Evolutionary conservation across 2,113 vertebrate genomes (phyloP).

Genomic region (Bagarius yarrelli): DNA sequence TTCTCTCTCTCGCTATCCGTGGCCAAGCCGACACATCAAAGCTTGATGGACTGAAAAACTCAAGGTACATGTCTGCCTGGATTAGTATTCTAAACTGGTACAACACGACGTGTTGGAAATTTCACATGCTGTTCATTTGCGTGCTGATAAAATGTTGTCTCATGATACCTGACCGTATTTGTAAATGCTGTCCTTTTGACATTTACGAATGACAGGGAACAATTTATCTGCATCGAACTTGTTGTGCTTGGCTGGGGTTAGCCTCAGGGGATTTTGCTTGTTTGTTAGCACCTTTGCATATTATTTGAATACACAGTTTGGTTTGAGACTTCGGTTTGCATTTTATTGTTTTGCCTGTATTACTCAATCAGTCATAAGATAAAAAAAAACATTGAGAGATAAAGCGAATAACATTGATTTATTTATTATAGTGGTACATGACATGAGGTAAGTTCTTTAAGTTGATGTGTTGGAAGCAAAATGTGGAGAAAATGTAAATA

Average conservation of each 20-base stretch:
- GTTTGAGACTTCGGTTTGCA: slow-evolving; percentile 19
- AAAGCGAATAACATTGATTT: neutral
- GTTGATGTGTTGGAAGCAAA: no score
- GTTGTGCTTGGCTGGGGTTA: slow-evolving; percentile 7
- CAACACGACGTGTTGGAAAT: slow-evolving; percentile 56
- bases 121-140: slow-evolving; percentile 64
- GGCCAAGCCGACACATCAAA: slow-evolving; percentile 29
- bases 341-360: neutral
- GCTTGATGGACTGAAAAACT: slow-evolving; percentile 46
- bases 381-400: neutral
- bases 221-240: slow-evolving; percentile 41
- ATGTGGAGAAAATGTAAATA: no score
- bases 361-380: neutral
- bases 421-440: neutral
- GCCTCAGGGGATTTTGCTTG: slow-evolving; percentile 35
- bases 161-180: slow-evolving; percentile 60
- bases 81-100: slow-evolving; percentile 58
- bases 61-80: slow-evolving; percentile 44
- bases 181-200: slow-evolving; percentile 67
- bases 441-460: no score
- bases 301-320: slow-evolving; percentile 44
- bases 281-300: slow-evolving; percentile 43
- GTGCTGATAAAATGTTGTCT: slow-evolving; percentile 70
- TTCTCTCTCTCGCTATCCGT: slow-evolving; percentile 27
- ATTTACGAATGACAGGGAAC: slow-evolving; percentile 66